Evolutionary conservation across 2,888 invertebrate species (phyloP), one percentile per base, ranked within the genome.

Genomic region (Cantharis rustica): DNA sequence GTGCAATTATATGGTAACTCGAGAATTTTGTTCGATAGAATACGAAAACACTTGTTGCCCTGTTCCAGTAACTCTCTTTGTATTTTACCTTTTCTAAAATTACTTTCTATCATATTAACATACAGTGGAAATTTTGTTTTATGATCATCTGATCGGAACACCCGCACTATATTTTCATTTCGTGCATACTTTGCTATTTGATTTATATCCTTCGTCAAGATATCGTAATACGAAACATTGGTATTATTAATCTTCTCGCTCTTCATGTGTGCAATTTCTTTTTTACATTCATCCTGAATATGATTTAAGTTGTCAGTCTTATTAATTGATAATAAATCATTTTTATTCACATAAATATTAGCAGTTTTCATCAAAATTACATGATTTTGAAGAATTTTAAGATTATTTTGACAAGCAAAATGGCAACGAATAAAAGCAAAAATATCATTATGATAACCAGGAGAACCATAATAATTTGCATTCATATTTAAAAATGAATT

Each of bases 251-350:
- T 47, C 1, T 47, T n/a, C n/a, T n/a, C 7, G 9, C 9, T n/a
- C 9, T 47, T 47, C 47, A 47, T 47, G 7, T 4, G 0, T 47
- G n/a, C n/a, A 13, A 47, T n/a, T 47, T 47, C 47, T 7, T 47
- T 13, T 1, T 47, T 47, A 47, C 9, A 47, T 47, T 47, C n/a
- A 1, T 47, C 9, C 7, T 1, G 2, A 47, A 47, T 0, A n/a
- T n/a, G 1, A 7, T 0, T 7, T n/a, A 47, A 5, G 1, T 7
- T 4, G 1, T n/a, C 0, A n/a, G 0, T 5, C 5, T 0, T n/a
- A 47, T 0, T 4, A 47, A 47, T 11, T 4, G 13, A 0, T 0
- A 13, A 13, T 31, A 4, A 3, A 31, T 31, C 0, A 3, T 4
- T 31, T 31, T 13, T 1, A 13, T 4, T 31, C 13, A 31, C 13